Evolutionary conservation across 1,140 invertebrate species (phyloP), one percentile per base, ranked within the genome.

Genomic region (Drosophila littoralis): DNA sequence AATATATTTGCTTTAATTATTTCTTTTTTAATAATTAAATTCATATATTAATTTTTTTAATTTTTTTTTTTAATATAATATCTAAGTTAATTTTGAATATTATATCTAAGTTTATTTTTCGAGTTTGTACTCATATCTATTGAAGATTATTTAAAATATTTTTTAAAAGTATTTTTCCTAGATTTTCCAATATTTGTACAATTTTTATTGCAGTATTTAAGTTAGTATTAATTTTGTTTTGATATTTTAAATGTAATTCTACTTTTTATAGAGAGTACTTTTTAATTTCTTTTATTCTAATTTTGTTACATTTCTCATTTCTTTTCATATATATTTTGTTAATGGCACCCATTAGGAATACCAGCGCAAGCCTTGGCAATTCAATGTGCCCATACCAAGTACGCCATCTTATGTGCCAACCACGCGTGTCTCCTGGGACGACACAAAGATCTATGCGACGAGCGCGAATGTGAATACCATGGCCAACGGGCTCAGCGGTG

Each of bases 351-450:
- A 43, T 28, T 65, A 89, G 84, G 84, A 89, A 43, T 89, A 76
- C 58, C 73, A 59, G 36, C 81, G 81, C 13, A 91, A 92, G 64
- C 80, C 85, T 9, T 91, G 88, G 91, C 84, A 89, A 79, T 91
- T 82, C 40, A 82, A 74, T 76, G 84, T 89, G 74, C 91, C 81
- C 64, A 68, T 91, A 75, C 90, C 91, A 12, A 86, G 88, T 64
- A 90, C 91, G 64, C 91, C 91, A 73, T 90, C 91, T 28, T 91
- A 90, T 84, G 77, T 91, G 79, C 91, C 91, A 86, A 90, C 90
- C 15, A 77, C 91, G 50, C 84, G 91, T 43, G 91, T 92, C 60
- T 92, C 89, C 69, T 92, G 91, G 91, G 91, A 92, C 71, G 91
- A 92, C 75, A 88, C 91, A 6, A 91, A 91, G 79, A 90, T 90